These are phyloP conservation scores for Gallinago media DNA, from an alignment of 2,113 vertebrate genomes.

Conservation along the genomic window DNA sequence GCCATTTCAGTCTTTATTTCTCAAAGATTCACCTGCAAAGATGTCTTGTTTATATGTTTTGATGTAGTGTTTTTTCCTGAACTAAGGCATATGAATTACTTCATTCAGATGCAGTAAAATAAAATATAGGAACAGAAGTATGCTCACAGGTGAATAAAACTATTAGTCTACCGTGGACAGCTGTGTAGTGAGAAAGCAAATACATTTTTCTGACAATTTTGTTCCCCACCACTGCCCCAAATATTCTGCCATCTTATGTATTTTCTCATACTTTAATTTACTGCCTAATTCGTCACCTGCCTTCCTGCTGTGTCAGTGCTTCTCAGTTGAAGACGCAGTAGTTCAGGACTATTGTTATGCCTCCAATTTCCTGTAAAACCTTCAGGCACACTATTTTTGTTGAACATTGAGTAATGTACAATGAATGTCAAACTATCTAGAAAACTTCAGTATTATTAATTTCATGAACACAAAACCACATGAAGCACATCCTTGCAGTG, in stretches of 20 bases:
- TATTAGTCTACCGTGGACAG: background rate
- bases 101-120: background rate
- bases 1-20: background rate
- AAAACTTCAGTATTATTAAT: background rate
- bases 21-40: background rate
- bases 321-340: background rate
- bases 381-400: background rate
- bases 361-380: background rate
- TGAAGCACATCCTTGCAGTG: background rate
- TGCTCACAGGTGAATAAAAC: background rate
- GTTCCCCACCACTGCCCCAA: background rate
- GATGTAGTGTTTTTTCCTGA: background rate
- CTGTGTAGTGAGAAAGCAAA: background rate
- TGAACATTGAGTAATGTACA: background rate
- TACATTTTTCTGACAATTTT: background rate
- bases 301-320: background rate
- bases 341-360: background rate
- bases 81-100: background rate
- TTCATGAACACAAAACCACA: background rate
- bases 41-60: accelerated
- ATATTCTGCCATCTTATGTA: background rate
- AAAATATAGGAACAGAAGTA: background rate
- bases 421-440: background rate
- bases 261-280: background rate
- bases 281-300: background rate